Percentiles rank a stretch among this genome's conserved stretches.
Evolutionary conservation across 2,113 vertebrate genomes (phyloP).

Genomic region (Nesospiza acunhae): DNA sequence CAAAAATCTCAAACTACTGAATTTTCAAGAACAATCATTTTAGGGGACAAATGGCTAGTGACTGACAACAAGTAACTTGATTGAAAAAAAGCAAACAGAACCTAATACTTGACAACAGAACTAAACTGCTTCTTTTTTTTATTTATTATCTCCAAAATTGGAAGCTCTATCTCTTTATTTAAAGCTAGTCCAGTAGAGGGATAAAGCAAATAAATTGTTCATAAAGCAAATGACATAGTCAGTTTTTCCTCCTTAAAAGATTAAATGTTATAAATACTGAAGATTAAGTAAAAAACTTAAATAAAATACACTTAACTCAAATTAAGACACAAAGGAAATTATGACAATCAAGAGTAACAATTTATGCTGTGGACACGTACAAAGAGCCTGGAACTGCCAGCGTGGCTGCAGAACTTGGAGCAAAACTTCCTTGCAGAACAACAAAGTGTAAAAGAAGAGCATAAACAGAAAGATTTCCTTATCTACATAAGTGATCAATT

Average conservation of each 20-base stretch:
- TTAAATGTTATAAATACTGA: background rate
- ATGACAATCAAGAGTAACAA: background rate
- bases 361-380: background rate
- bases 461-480: background rate
- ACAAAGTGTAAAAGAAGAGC: background rate
- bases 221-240: background rate
- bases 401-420: rapidly evolving
- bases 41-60: background rate
- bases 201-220: background rate
- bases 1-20: background rate
- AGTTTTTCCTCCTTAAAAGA: background rate
- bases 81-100: background rate
- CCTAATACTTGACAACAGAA: background rate
- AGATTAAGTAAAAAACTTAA: background rate
- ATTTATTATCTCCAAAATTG: background rate
- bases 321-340: background rate
- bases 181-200: background rate
- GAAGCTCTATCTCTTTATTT: background rate
- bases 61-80: background rate
- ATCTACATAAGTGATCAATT: background rate
- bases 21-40: background rate
- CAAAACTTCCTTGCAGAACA: background rate
- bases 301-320: background rate
- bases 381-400: background rate
- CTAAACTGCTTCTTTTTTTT: background rate